Evolutionary conservation across 2,888 invertebrate genomes (phyloP).

Genomic region (Crossocerus cetratus): DNA sequence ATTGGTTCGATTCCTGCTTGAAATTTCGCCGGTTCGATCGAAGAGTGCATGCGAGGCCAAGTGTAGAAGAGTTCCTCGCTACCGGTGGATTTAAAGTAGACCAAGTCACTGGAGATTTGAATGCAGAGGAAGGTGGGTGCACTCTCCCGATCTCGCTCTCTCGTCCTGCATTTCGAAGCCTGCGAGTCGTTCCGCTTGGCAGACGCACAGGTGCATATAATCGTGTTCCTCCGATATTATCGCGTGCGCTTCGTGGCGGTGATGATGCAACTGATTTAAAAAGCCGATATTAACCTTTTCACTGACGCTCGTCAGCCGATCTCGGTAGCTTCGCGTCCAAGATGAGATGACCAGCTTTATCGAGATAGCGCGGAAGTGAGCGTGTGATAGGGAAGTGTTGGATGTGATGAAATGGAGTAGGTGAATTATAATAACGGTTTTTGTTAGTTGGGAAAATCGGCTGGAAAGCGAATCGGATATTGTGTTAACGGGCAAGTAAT

Average conservation of each 20-base stretch:
- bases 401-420: not conserved
- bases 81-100: not conserved
- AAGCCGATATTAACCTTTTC: not conserved
- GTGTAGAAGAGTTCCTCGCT: not conserved
- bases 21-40: too few species aligned
- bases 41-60: not conserved
- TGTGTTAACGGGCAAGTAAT: not conserved
- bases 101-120: not conserved
- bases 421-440: not conserved
- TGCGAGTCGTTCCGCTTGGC: slow-evolving; percentile 6
- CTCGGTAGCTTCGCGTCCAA: too few species aligned
- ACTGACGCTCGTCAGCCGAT: not conserved
- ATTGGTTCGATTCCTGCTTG: not conserved
- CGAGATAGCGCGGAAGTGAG: too few species aligned
- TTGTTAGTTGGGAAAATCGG: not conserved
- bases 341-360: too few species aligned
- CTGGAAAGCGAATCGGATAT: not conserved
- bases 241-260: slow-evolving; percentile 1
- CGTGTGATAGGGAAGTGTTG: not conserved
- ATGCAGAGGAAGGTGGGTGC: slow-evolving; percentile 1
- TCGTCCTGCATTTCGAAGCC: not conserved
- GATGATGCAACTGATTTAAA: not conserved
- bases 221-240: slow-evolving; percentile 11
- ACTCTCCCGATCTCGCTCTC: not conserved
- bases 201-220: slow-evolving; percentile 11